phyloP scores from a whole-genome alignment of 2,113 vertebrate genomes.

The Cyanoderma ruficeps region DNA sequence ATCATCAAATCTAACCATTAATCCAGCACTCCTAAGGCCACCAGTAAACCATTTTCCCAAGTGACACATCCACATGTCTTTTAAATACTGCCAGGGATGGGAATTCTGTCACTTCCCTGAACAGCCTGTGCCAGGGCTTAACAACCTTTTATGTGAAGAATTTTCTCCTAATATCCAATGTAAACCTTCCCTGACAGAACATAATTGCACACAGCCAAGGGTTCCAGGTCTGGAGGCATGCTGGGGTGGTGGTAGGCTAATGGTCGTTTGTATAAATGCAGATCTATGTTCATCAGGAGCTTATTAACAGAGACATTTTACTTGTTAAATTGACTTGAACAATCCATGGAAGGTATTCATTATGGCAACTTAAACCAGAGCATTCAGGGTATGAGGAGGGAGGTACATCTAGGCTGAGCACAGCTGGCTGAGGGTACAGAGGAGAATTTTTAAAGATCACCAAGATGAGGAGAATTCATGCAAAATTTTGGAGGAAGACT shows the following conservation, averaged over 20 bases:
- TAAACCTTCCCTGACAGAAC: background rate
- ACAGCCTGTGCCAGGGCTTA: background rate
- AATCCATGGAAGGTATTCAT: background rate
- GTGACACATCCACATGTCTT: accelerated
- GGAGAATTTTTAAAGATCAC: background rate
- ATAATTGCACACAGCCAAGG: background rate
- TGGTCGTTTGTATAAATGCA: background rate
- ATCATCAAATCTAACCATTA: background rate
- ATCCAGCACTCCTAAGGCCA: background rate
- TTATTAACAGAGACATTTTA: background rate
- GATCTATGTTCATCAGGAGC: background rate
- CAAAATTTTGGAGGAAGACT: background rate
- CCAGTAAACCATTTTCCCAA: background rate
- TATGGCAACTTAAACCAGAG: background rate
- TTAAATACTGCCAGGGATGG: background rate
- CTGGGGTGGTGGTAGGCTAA: background rate
- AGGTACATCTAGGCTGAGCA: background rate
- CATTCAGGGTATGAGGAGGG: background rate
- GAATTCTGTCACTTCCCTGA: background rate
- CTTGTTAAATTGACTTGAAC: background rate
- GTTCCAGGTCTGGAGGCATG: background rate
- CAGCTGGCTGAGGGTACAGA: background rate
- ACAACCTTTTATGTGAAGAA: background rate
- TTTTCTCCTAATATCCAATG: background rate
- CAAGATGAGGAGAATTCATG: background rate